A percentile compares a stretch with the other conserved stretches of the same genome.
Conservation (phyloP, 2,888 invertebrate species). For the Mycogona germanica region DNA sequence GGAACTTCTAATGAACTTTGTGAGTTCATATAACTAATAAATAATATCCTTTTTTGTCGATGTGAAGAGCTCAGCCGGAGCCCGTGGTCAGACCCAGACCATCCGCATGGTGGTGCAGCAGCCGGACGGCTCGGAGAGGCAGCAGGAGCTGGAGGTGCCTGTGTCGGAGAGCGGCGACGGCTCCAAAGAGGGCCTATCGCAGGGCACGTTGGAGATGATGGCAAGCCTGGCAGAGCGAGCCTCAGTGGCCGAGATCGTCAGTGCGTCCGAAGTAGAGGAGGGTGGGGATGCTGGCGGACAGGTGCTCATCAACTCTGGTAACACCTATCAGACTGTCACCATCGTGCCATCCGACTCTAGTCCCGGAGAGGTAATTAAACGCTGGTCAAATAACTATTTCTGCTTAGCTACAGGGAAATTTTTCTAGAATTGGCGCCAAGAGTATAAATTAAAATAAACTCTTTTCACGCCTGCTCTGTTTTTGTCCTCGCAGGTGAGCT, state of each 20-base stretch:
- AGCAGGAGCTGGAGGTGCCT: slow-evolving; percentile 26
- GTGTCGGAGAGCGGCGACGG: slow-evolving; percentile 23
- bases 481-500: too few species aligned
- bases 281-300: slow-evolving; percentile 19
- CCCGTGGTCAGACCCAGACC: slow-evolving; percentile 21
- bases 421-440: too few species aligned
- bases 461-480: too few species aligned
- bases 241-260: slow-evolving; percentile 20
- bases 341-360: slow-evolving; percentile 65
- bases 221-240: slow-evolving; percentile 29
- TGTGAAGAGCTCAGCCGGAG: too few species aligned
- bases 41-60: too few species aligned
- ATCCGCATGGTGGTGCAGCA: slow-evolving; percentile 25
- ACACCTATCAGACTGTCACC: slow-evolving; percentile 66
- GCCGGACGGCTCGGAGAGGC: slow-evolving; percentile 26
- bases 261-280: slow-evolving; percentile 19
- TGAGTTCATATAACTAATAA: too few species aligned
- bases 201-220: slow-evolving; percentile 26
- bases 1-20: too few species aligned
- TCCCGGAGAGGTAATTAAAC: slow-evolving; percentile 63
- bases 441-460: too few species aligned
- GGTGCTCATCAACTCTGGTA: slow-evolving; percentile 32
- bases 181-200: slow-evolving; percentile 18
- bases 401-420: too few species aligned
- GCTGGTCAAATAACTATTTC: too few species aligned